These are phyloP conservation scores for Protosalanx chinensis DNA, from an alignment of 2,797 vertebrate species.

Conservation along the genomic window DNA sequence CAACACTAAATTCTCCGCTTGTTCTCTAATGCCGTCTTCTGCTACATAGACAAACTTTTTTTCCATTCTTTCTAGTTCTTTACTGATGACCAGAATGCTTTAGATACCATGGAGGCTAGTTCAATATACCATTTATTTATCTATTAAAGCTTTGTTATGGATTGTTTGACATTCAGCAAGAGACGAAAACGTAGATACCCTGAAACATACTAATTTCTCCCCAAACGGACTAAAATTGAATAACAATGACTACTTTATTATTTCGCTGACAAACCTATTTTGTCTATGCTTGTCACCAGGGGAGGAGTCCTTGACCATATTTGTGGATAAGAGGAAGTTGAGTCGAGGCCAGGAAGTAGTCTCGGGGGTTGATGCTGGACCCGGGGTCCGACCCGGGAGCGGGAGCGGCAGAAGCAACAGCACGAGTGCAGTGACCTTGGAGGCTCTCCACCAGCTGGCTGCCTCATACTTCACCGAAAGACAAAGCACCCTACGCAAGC, in stretches of 20 bases:
- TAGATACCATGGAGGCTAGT: neutral
- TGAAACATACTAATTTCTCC: neutral
- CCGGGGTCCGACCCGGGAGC: constrained; percentile 4
- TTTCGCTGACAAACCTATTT: constrained; percentile 6
- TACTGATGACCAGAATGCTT: neutral
- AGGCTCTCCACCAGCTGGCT: constrained; percentile 91
- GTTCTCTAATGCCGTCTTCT: neutral
- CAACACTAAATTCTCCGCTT: neutral
- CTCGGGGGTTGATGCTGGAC: constrained; percentile 35
- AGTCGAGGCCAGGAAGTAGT: constrained; percentile 72
- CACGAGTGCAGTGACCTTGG: constrained; percentile 81
- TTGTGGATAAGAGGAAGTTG: constrained; percentile 97
- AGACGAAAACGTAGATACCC: neutral
- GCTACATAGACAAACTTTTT: neutral
- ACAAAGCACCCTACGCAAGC: constrained; percentile 88
- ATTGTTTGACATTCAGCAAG: neutral
- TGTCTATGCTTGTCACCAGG: constrained; percentile 72
- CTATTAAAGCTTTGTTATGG: neutral
- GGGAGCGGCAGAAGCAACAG: constrained; percentile 70
- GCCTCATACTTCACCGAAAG: constrained; percentile 97
- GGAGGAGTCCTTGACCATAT: constrained; percentile 96
- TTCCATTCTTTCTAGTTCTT: neutral
- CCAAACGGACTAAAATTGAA: neutral
- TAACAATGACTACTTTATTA: constrained; percentile 3
- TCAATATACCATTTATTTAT: neutral